These are phyloP conservation scores for Gallinago undulata DNA, from an alignment of 2,113 vertebrate species.

Conservation along the genomic window DNA sequence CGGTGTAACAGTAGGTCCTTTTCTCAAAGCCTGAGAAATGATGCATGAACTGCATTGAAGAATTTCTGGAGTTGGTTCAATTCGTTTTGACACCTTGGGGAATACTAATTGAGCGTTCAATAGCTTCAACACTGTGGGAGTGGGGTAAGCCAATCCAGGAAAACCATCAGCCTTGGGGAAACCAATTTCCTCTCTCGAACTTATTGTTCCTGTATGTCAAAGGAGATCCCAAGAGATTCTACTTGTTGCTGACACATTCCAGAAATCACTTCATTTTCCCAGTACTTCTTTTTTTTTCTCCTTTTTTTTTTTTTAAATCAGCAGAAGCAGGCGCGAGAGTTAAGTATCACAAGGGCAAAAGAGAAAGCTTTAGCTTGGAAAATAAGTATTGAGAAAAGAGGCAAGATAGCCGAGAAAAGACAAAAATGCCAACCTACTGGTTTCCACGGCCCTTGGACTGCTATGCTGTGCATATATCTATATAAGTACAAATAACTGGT, in stretches of 20 bases:
- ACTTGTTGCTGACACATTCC: conserved; percentile 29
- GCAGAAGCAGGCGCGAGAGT: background rate
- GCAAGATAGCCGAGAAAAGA: background rate
- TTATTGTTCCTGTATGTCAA: conserved; percentile 22
- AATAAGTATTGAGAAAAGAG: background rate
- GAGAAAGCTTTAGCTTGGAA: background rate
- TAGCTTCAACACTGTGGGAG: background rate
- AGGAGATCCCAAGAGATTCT: background rate
- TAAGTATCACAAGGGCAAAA: background rate
- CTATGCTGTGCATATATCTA: background rate
- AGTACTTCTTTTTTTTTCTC: background rate
- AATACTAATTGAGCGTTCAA: conserved; percentile 28
- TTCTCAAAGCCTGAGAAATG: conserved; percentile 10
- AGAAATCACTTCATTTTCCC: conserved; percentile 23
- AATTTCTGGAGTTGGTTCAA: conserved; percentile 24
- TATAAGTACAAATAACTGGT: background rate
- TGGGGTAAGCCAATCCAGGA: conserved; percentile 10
- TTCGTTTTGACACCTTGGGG: background rate
- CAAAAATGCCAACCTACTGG: background rate
- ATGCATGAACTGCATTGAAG: background rate
- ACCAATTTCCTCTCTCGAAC: conserved; percentile 40
- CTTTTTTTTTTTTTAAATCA: background rate
- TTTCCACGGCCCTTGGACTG: background rate
- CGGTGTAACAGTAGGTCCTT: background rate
- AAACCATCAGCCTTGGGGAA: background rate